Base-by-base conservation (phyloP, 2,797 vertebrate species). In the Melanotaenia pygmaea region DNA sequence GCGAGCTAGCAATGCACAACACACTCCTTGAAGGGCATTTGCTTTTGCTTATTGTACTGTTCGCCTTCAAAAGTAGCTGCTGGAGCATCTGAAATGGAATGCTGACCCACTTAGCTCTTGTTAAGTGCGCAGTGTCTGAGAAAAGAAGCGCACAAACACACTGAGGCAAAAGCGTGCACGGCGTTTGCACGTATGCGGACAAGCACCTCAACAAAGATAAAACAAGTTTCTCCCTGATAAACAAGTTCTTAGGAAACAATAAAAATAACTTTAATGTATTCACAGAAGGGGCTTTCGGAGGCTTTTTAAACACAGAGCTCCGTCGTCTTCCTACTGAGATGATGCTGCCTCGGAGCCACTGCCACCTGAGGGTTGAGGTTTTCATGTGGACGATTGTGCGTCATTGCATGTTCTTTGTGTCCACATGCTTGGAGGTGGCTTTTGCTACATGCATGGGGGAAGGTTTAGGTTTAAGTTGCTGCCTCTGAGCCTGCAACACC, bases 21-120 rank as follows among this genome's bases (percentile, higher is more conserved):
- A 4, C 11, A 9, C 65, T 70, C 71, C 59, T 71, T 61, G 62
- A 57, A 77, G 66, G 59, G 50, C 64, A 70, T 32, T 28, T 51
- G 67, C 67, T 37, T 51, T 24, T 60, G 65, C 68, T 65, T 63
- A 14, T 40, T 68, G 65, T 45, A 58, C 70, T 69, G 50, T 56
- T 70, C 22, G 2, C 10, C 60, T 80, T 78, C 45, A 59, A 64
- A 80, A 80, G 64, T 28, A 61, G 69, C 77, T 82, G 83, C 51
- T 13, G 14, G 53, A 75, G 77, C 71, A 53, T 77, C 71, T 67
- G 70, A 85, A 86, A 89, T 62, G 82, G 69, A 90, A 86, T 60
- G 79, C 73, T 90, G 89, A 91, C 89, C 89, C 89, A 92, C 78
- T 91, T 91, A 83, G 80, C 59, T 62, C 76, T 54, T 77, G 74